phyloP scores from a whole-genome alignment of 2,113 vertebrate species.

The Anhinga anhinga region DNA sequence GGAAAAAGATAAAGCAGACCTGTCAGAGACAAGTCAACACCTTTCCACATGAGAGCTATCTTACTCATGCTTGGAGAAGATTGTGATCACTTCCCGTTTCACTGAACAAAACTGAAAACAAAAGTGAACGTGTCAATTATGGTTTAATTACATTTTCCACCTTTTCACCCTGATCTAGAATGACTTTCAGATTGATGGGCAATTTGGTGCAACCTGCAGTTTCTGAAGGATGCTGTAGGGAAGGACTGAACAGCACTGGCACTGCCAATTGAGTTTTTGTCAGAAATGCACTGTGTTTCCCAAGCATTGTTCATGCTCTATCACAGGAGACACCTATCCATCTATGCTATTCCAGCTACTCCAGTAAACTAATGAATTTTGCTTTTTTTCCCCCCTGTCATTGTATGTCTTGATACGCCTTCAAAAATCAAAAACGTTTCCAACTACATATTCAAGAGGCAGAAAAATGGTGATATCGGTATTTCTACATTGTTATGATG shows the following conservation, averaged over 20 bases:
- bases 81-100: neutral
- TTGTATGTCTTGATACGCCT: neutral
- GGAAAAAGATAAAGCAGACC: neutral
- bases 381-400: neutral
- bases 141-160: neutral
- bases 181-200: neutral
- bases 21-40: neutral
- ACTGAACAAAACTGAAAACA: neutral
- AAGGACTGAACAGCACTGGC: neutral
- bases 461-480: neutral
- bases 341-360: neutral
- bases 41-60: neutral
- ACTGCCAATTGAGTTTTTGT: neutral
- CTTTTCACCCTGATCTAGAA: neutral
- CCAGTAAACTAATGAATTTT: neutral
- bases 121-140: neutral
- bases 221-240: neutral
- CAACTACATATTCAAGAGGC: neutral
- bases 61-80: neutral
- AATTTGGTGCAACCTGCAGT: neutral
- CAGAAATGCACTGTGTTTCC: neutral
- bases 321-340: neutral
- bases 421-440: neutral
- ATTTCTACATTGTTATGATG: neutral
- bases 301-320: rapidly evolving